Conservation (phyloP, 2,888 invertebrate genomes). For the Ctena decussata region DNA sequence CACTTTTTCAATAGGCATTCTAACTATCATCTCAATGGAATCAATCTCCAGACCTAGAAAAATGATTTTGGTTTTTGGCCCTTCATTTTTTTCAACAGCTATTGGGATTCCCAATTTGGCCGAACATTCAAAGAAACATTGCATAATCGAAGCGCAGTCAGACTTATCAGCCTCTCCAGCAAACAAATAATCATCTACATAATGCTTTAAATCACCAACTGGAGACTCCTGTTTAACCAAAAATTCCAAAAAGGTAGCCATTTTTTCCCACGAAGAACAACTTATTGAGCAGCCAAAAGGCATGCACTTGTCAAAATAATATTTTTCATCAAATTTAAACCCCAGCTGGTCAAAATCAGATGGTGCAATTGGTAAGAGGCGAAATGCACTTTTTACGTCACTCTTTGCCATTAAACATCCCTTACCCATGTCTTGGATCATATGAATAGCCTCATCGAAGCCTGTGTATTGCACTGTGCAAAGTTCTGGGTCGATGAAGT, state of each 20-base stretch:
- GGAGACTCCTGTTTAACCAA: background rate
- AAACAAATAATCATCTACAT: background rate
- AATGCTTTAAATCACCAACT: background rate
- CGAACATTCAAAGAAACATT: too few species aligned
- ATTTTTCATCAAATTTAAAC: too few species aligned
- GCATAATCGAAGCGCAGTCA: background rate
- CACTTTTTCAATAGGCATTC: background rate
- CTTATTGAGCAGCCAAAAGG: background rate
- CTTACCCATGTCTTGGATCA: too few species aligned
- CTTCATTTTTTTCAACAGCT: background rate
- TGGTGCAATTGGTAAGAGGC: background rate
- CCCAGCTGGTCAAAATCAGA: background rate
- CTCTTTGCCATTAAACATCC: too few species aligned
- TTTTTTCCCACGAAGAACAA: background rate
- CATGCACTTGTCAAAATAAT: background rate
- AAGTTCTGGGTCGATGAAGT: conserved; percentile 35
- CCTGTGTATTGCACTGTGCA: conserved; percentile 45
- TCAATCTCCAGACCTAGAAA: background rate
- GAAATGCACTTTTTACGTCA: background rate
- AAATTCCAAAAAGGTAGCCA: background rate
- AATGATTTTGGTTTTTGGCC: background rate
- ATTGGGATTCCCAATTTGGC: background rate
- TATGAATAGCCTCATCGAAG: too few species aligned
- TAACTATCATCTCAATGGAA: background rate
- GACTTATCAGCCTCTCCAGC: background rate